Percentiles rank a stretch among this genome's conserved stretches.
These are phyloP conservation scores for Coptodon bakossiorum DNA, from an alignment of 2,113 vertebrate species.

Conservation along the genomic window DNA sequence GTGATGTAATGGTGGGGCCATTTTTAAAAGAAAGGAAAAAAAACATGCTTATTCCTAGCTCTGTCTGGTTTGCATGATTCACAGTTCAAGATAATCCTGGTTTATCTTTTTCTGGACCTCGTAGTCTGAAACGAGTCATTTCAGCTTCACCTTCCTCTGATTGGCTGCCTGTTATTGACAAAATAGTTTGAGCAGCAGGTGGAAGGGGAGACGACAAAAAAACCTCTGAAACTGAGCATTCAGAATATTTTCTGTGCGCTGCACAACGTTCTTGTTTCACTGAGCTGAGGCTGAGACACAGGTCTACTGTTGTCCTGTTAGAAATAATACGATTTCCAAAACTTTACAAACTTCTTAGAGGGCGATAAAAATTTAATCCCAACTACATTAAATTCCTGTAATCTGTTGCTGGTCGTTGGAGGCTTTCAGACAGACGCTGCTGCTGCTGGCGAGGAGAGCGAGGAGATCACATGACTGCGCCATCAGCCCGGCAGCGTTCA, in stretches of 20 bases:
- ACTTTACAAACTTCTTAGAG: background rate
- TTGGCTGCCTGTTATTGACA: background rate
- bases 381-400: background rate
- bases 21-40: background rate
- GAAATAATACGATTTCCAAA: rapidly evolving
- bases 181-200: background rate
- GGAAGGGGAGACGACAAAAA: background rate
- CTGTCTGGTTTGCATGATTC: background rate
- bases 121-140: background rate
- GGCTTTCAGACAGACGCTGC: background rate
- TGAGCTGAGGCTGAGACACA: background rate
- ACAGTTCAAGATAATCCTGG: background rate
- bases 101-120: background rate
- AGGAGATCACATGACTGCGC: background rate
- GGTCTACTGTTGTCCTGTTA: background rate
- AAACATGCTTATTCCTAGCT: background rate
- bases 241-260: background rate
- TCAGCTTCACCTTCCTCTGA: background rate
- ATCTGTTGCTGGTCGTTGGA: rapidly evolving
- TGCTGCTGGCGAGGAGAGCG: background rate
- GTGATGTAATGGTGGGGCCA: background rate
- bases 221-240: background rate
- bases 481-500: background rate
- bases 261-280: background rate
- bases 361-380: background rate